Percentiles rank a stretch among this genome's conserved stretches.
Evolutionary conservation across 1,140 invertebrate species (phyloP).

Genomic region (Calliphora vicina): DNA sequence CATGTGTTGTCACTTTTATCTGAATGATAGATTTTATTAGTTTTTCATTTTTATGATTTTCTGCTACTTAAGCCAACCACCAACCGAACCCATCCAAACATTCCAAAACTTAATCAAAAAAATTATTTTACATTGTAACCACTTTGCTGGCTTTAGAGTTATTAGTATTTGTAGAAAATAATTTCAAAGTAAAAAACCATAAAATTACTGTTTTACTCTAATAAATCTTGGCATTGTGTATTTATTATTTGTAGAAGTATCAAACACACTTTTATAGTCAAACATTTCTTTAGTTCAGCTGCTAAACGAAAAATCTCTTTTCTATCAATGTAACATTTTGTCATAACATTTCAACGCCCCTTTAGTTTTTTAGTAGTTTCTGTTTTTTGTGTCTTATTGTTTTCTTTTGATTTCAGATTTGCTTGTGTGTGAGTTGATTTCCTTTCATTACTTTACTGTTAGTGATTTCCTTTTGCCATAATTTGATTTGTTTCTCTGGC

Average conservation of each 20-base stretch:
- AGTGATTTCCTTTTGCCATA: conserved; percentile 9
- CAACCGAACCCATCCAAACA: neutral
- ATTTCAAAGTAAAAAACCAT: neutral
- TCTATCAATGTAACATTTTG: neutral
- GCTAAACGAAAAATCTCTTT: neutral
- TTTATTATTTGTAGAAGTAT: neutral
- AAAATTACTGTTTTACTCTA: conserved; percentile 4
- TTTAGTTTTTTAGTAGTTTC: neutral
- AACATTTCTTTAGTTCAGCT: neutral
- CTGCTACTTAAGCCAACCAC: neutral
- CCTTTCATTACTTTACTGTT: neutral
- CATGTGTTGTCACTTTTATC: conserved; percentile 18
- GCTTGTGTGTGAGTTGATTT: no score
- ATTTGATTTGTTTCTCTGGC: neutral
- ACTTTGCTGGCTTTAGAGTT: neutral
- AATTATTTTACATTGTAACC: neutral
- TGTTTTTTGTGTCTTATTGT: neutral
- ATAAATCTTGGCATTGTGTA: conserved; percentile 9
- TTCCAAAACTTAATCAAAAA: neutral
- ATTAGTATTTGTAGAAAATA: neutral
- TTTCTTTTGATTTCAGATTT: neutral
- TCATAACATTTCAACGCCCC: conserved; percentile 8
- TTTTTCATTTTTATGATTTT: conserved; percentile 24
- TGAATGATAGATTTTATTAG: conserved; percentile 30
- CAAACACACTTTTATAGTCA: neutral